Percentiles rank a stretch among this genome's conserved stretches.
These are phyloP conservation scores for Naja naja DNA, from an alignment of 2,113 vertebrate genomes.

Conservation along the genomic window DNA sequence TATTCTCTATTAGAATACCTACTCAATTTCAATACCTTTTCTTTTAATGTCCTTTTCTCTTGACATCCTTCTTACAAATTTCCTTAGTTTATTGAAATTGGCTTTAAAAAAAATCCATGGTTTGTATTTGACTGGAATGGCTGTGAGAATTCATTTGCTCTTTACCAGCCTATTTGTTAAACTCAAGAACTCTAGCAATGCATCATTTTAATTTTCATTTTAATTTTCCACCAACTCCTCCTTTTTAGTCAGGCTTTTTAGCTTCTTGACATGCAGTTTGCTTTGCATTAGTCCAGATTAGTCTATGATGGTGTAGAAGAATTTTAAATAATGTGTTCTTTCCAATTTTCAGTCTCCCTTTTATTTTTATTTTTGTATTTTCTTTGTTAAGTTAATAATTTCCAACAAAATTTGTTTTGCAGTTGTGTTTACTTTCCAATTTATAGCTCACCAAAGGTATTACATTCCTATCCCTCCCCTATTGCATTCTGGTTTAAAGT, in stretches of 20 bases:
- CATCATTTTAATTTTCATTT: background rate
- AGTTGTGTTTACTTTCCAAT: background rate
- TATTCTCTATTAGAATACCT: background rate
- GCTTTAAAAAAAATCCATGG: background rate
- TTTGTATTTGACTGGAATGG: background rate
- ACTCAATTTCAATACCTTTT: background rate
- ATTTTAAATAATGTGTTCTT: background rate
- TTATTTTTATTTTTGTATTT: background rate
- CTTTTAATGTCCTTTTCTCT: background rate
- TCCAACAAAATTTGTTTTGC: background rate
- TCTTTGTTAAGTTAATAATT: background rate
- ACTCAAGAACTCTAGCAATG: background rate
- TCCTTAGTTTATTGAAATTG: background rate
- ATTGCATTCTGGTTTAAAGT: background rate
- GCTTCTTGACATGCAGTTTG: background rate
- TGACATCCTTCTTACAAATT: background rate
- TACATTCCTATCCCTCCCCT: background rate
- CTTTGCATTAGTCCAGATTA: background rate
- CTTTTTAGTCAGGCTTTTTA: background rate
- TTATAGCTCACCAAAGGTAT: background rate
- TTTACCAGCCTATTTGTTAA: background rate
- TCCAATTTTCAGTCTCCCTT: background rate
- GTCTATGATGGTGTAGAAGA: background rate
- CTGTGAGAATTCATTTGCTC: background rate
- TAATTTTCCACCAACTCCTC: background rate